Conservation (phyloP, 1,140 invertebrate genomes). For the Ostrea denselamellosa region DNA sequence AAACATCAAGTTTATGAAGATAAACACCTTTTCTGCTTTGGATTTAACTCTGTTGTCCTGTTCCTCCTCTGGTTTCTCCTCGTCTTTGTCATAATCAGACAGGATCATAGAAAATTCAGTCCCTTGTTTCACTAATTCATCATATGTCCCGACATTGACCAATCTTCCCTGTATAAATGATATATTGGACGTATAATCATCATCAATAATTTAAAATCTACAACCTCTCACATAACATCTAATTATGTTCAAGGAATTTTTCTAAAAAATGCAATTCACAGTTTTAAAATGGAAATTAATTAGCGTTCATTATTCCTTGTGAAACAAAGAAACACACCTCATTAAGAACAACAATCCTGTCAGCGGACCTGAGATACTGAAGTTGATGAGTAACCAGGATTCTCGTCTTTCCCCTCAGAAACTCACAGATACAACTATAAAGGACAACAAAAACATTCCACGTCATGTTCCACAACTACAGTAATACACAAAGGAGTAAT, state of each 20-base stretch:
- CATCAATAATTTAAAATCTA: background rate
- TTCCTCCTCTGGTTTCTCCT: background rate
- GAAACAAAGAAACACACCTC: conserved; percentile 74
- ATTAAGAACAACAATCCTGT: conserved; percentile 87
- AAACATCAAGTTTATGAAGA: too few relatives aligned
- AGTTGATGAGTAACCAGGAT: conserved; percentile 91
- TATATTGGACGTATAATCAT: background rate
- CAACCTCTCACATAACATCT: too few relatives aligned
- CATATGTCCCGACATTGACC: conserved; percentile 59
- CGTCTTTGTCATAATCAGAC: conserved; percentile 5
- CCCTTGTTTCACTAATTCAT: conserved; percentile 51
- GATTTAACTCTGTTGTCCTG: background rate
- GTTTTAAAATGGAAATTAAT: background rate
- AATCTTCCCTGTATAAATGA: conserved; percentile 53
- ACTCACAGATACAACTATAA: conserved; percentile 80
- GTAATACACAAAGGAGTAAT: too few relatives aligned
- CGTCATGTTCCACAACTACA: too few relatives aligned
- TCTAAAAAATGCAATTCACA: background rate
- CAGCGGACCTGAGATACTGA: conserved; percentile 87
- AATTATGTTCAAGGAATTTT: too few relatives aligned
- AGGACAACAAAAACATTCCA: conserved; percentile 5
- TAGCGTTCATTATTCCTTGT: background rate
- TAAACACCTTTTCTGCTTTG: background rate
- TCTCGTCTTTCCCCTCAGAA: conserved; percentile 85
- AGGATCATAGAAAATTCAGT: conserved; percentile 35